Percentiles rank a stretch among this genome's conserved stretches.
Conservation (phyloP, 1,140 invertebrate genomes). For the Dendroctonus ponderosae region DNA sequence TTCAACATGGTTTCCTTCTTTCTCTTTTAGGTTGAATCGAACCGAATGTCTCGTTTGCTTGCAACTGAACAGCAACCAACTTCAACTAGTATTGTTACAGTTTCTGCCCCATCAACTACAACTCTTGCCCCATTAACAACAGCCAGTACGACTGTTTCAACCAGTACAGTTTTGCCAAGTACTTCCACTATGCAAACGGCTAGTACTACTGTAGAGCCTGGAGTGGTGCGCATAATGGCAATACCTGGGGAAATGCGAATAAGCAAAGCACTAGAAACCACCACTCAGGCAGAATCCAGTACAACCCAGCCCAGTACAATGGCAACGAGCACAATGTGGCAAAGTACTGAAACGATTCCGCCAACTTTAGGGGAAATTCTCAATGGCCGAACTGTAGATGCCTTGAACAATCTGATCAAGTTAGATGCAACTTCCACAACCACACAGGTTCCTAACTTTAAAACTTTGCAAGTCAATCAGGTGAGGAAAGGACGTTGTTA, state of each 20-base stretch:
- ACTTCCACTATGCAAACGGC: slow-evolving; percentile 24
- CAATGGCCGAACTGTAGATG: slow-evolving; percentile 41
- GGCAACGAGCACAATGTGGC: slow-evolving; percentile 25
- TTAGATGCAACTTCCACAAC: slow-evolving; percentile 14
- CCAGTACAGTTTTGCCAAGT: slow-evolving; percentile 4
- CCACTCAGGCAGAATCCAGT: slow-evolving; percentile 20
- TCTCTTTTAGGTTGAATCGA: slow-evolving; percentile 32
- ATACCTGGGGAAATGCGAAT: slow-evolving; percentile 27
- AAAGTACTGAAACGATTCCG: slow-evolving; percentile 26
- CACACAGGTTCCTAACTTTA: slow-evolving; percentile 26
- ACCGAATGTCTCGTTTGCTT: slow-evolving; percentile 20
- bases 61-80: slow-evolving; percentile 20
- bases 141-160: neutral
- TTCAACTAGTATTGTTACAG: slow-evolving; percentile 16
- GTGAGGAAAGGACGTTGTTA: slow-evolving; percentile 30
- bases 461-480: slow-evolving; percentile 33
- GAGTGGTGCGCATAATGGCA: slow-evolving; percentile 17
- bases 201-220: slow-evolving; percentile 25
- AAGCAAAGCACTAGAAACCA: slow-evolving; percentile 20
- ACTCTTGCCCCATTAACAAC: slow-evolving; percentile 11
- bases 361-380: slow-evolving; percentile 41
- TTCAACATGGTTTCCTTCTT: neutral
- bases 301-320: slow-evolving; percentile 24
- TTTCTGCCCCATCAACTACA: slow-evolving; percentile 18
- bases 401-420: slow-evolving; percentile 42